Conservation (phyloP, 2,888 invertebrate genomes). For the Hirudinaria manillensis region DNA sequence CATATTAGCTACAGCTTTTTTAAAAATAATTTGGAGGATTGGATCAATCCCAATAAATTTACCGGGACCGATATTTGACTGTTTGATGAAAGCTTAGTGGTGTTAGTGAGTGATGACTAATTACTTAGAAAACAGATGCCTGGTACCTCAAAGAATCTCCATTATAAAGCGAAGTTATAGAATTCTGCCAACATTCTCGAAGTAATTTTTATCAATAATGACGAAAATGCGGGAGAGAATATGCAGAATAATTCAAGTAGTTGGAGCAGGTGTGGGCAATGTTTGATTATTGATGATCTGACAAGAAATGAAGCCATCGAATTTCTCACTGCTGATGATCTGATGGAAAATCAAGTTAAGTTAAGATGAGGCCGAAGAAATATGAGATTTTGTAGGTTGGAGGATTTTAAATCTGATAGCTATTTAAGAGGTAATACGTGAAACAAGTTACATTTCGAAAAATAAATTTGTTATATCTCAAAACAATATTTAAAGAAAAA, state of each 20-base stretch:
- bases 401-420: constrained; percentile 35
- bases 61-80: constrained; percentile 36
- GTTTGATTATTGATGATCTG: constrained; percentile 37
- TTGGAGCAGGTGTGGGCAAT: constrained; percentile 39
- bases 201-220: constrained; percentile 39
- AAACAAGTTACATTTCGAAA: constrained; percentile 25
- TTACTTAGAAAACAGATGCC: constrained; percentile 31
- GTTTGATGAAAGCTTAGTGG: constrained; percentile 36
- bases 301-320: constrained; percentile 30
- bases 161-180: constrained; percentile 42
- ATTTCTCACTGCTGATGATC: constrained; percentile 31
- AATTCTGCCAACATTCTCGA: constrained; percentile 41
- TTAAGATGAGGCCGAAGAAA: constrained; percentile 31
- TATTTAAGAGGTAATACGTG: constrained; percentile 33
- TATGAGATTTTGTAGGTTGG: constrained; percentile 36
- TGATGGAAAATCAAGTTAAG: constrained; percentile 19
- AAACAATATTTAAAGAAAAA: constrained; percentile 38
- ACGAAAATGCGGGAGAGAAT: constrained; percentile 33
- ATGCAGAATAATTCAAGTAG: constrained; percentile 35
- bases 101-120: constrained; percentile 40
- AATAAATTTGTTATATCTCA: too few relatives aligned
- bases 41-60: constrained; percentile 36
- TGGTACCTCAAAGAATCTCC: constrained; percentile 34
- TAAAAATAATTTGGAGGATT: constrained; percentile 38
- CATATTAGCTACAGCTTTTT: constrained; percentile 39